Conservation (phyloP, 2,113 vertebrate species). For the Petroica traversi region DNA sequence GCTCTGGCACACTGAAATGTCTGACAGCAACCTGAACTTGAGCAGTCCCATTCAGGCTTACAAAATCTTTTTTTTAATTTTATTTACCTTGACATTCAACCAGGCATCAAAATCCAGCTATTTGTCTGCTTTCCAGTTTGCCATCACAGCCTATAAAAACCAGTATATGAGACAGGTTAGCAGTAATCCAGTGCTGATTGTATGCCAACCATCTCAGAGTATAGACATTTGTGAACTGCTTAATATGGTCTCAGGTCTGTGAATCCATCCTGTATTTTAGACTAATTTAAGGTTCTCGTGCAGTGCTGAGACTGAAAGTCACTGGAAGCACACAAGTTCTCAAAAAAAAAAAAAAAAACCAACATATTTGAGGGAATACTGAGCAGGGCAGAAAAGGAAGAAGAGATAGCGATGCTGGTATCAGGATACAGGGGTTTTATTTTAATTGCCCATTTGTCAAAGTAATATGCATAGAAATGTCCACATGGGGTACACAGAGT, state of each 20-base stretch:
- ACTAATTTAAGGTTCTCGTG: neutral
- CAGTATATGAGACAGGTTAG: neutral
- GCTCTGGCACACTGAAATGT: neutral
- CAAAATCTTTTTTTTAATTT: neutral
- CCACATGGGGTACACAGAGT: neutral
- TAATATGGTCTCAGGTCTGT: neutral
- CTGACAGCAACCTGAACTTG: neutral
- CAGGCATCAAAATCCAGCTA: neutral
- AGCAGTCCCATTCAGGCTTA: neutral
- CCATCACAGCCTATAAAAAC: neutral
- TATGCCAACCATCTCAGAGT: neutral
- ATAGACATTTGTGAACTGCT: neutral
- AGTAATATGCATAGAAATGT: neutral
- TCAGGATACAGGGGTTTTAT: fast-evolving
- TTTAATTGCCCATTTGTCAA: neutral
- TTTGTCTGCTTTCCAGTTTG: neutral
- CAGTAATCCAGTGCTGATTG: neutral
- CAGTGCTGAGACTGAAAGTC: neutral
- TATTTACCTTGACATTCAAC: neutral
- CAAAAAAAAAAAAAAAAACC: neutral
- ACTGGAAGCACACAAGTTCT: neutral
- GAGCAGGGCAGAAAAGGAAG: neutral
- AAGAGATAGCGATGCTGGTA: neutral
- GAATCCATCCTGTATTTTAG: neutral
- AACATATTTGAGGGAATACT: neutral